Evolutionary conservation across 1,140 invertebrate species (phyloP), one percentile per base, ranked within the genome.

Genomic region (Idris sp.): DNA sequence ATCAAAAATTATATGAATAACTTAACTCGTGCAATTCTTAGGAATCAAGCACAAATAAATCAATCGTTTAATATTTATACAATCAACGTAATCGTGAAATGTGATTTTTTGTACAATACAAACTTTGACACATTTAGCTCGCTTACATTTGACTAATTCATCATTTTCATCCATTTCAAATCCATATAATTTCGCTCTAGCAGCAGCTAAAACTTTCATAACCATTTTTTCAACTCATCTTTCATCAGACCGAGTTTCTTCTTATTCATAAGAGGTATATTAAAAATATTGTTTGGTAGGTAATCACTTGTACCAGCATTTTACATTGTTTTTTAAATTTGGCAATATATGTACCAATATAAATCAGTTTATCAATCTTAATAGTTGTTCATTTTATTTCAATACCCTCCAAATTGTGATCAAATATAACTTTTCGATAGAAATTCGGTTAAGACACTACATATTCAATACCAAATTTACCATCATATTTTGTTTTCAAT

Each of bases 401-500:
- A 4, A 56, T 56, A 2, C 36, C 51, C 8, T 41, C 26, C 4
- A 56, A 43, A 16, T 56, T 11, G 25, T 56, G 14, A 31, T 15
- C 16, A 13, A 56, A 56, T 2, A 6, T 38, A 4, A 40, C 49
- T 1, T 5, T 9, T 40, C 49, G 7, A 7, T 28, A 10, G 9
- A 54, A 54, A 22, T 54, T 54, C 18, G 49, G 49, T 38, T 53
- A 28, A 7, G 22, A 28, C 7, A n/a, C n/a, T n/a, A n/a, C n/a
- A 54, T 19, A 14, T 18, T 54, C 35, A 1, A 19, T 7, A 7
- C 36, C 49, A 26, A 38, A 38, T 38, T 13, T 25, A n/a, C 53
- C 38, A 9, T 43, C 26, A 35, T 25, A 56, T 19, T 46, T 9
- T 10, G 28, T 35, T 19, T 46, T 58, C 16, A 46, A 36, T n/a